phyloP scores from a whole-genome alignment of 2,113 vertebrate genomes.

The Shinisaurus crocodilurus region DNA sequence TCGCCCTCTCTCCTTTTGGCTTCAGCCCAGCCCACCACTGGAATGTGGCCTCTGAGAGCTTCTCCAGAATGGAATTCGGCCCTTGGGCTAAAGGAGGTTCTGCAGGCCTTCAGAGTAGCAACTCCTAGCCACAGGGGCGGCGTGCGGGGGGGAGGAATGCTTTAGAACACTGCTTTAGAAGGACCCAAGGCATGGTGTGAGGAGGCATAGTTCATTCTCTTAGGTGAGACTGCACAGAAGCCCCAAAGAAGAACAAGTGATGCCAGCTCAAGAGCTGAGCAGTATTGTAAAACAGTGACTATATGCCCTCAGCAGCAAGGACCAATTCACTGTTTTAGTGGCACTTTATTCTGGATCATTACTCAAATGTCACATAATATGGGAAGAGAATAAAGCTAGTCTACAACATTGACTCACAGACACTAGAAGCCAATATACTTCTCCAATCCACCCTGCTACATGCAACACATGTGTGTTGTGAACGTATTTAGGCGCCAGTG shows the following conservation, averaged over 20 bases:
- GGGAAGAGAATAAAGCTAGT: too few relatives aligned
- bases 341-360: not conserved
- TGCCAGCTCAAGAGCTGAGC: not conserved
- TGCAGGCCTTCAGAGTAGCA: too few relatives aligned
- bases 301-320: not conserved
- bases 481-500: conserved; percentile 14
- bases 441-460: not conserved
- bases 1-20: too few relatives aligned
- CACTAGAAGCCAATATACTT: not conserved
- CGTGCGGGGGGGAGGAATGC: not conserved
- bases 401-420: not conserved
- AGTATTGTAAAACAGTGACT: not conserved
- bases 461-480: not conserved
- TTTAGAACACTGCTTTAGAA: not conserved
- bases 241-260: not conserved
- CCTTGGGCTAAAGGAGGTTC: too few relatives aligned
- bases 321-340: not conserved
- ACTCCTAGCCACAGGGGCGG: too few relatives aligned
- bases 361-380: not conserved
- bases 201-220: too few relatives aligned
- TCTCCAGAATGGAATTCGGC: too few relatives aligned
- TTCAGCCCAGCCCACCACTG: too few relatives aligned
- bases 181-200: not conserved
- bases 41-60: too few relatives aligned
- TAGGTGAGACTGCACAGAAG: too few relatives aligned